These are phyloP conservation scores for Perca flavescens DNA, from an alignment of 2,113 vertebrate species.

Conservation along the genomic window DNA sequence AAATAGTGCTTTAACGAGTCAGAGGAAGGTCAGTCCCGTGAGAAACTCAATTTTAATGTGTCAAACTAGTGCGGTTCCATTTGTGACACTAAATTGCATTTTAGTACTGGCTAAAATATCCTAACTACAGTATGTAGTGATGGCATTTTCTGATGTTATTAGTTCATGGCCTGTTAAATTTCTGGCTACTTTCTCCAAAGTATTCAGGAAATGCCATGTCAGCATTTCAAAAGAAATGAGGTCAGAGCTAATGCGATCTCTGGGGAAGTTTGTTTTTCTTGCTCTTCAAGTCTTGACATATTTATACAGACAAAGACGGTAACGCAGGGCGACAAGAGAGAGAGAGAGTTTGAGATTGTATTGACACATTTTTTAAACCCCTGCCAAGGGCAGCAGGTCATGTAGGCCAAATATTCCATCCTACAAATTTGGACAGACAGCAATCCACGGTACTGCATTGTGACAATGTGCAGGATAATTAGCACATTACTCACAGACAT, in stretches of 20 bases:
- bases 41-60: constrained; percentile 33
- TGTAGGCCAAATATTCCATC: too few species aligned
- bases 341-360: constrained; percentile 11
- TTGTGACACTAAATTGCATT: constrained; percentile 32
- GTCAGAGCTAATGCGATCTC: constrained; percentile 47
- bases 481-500: too few species aligned
- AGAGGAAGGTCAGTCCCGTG: constrained; percentile 30
- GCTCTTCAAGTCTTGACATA: constrained; percentile 10
- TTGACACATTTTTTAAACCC: constrained; percentile 40
- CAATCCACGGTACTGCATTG: too few species aligned
- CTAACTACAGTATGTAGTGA: neutral
- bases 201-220: constrained; percentile 42
- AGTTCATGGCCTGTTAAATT: constrained; percentile 28
- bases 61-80: constrained; percentile 30
- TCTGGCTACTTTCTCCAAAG: constrained; percentile 23
- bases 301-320: constrained; percentile 8
- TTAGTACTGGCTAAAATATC: constrained; percentile 28
- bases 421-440: too few species aligned
- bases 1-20: constrained; percentile 22
- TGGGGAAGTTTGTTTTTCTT: constrained; percentile 17
- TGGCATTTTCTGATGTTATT: constrained; percentile 32
- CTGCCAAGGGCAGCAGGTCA: neutral
- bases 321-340: neutral
- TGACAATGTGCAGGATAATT: too few species aligned
- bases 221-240: constrained; percentile 47